Base-by-base conservation (phyloP, 2,888 invertebrate species). In the Choristoneura rosaceana region DNA sequence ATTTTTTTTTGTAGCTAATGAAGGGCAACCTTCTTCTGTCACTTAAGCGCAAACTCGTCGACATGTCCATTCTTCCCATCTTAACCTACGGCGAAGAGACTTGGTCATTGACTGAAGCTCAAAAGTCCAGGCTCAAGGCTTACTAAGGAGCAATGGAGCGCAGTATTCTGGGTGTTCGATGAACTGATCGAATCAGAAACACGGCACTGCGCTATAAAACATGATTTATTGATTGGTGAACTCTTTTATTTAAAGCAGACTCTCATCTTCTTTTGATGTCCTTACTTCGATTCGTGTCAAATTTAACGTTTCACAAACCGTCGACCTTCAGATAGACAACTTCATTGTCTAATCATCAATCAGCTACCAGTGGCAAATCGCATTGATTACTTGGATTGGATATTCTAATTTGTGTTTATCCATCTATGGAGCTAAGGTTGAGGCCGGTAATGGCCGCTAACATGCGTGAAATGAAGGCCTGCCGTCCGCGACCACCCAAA, bases 401-500 rank as follows among this genome's bases (percentile, higher is more conserved):
- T 73, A 70, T 73, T 75, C 74, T 80, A 78, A 81, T 80, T 73
- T 78, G 79, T 86, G 80, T 84, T 85, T 86, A 82, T 83, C 83
- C 79, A 76, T 78, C 73, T 80, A 76, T 69, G 78, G 74, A 77
- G 74, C 52, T 58, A 64, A 75, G 67, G 69, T 71, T 76, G 73
- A 58, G 75, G 76, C 70, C 74, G 75, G 79, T 84, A 83, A 85
- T 84, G 79, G 79, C 76, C 64, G 77, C 70, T 90, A 90, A 90
- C 82, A 86, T 65, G 84, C 93, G 89, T 93, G 92, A 92, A 93
- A 93, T 93, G 84, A 92, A 84, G 81, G 77, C 79, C 76, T 79
- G 80, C 71, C 66, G 78, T 41, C 59, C 41, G 47, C 87, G 91
- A 93, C 93, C 93, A 92, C 93, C 92, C 92, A 89, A 87, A 83